Base-by-base conservation (phyloP, 1,140 invertebrate species). In the Matsumurasca onukii region DNA sequence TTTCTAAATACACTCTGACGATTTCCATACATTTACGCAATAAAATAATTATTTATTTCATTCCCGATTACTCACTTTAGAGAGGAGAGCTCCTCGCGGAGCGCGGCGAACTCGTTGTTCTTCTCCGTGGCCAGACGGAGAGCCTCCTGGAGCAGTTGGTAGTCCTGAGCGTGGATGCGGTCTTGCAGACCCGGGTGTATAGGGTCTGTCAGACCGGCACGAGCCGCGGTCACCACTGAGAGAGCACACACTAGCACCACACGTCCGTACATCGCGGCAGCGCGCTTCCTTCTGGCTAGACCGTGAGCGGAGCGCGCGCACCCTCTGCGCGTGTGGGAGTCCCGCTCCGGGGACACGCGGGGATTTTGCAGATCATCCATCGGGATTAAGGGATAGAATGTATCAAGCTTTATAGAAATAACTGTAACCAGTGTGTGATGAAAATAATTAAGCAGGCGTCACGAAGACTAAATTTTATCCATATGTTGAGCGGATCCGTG, bases 211-310 rank as follows among this genome's bases (percentile, higher is more conserved):
- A 12, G 9, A 52, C 3, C 49, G 24, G 55, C 55, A 29, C 13
- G 24, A 27, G 3, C 22, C 15, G 13, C 2, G 5, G 55, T 29
- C 55, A 59, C 24, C 55, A 29, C 55, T 22, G 30, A 27, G 22
- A 59, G 25, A 2, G 3, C 15, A 3, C 15, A 29, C n/a, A n/a
- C 49, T 3, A 22, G 24, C 15, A 13, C 25, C 55, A 59, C 55
- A 59, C 55, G 55, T 59, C 55, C 55, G 25, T 59, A 22, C 55
- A 59, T 59, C 24, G 55, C n/a, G 25, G 55, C 30, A n/a, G 55
- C 55, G 25, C 55, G 55, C 55, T 9, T 12, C 13, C 55, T 27
- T 22, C 55, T 59, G 55, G 24, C 49, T n/a, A n/a, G 17, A 17
- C 34, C 5, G 5, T 39, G 34, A 17, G 34, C 34, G 17, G 34